These are phyloP conservation scores for Enteromius unitaeniatus DNA, from an alignment of 2,797 vertebrate species.

Conservation along the genomic window DNA sequence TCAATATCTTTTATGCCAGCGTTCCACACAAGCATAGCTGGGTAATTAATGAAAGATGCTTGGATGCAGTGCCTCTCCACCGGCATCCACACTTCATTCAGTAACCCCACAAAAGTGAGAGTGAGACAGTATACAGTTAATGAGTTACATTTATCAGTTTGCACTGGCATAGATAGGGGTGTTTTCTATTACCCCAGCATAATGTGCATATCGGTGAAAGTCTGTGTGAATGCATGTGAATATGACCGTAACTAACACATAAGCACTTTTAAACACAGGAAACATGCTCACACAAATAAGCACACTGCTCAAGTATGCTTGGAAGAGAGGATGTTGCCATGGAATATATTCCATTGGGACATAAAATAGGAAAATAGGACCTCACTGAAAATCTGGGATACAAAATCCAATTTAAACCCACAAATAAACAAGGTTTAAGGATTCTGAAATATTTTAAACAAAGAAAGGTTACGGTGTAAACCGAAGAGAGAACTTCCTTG, in stretches of 20 bases:
- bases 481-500: background rate
- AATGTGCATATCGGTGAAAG: background rate
- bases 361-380: background rate
- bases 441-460: no score
- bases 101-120: slow-evolving; percentile 4
- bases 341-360: slow-evolving; percentile 12
- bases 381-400: background rate
- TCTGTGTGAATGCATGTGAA: slow-evolving; percentile 24
- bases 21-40: slow-evolving; percentile 35
- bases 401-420: background rate
- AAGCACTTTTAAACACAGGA: slow-evolving; percentile 20
- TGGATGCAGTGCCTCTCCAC: slow-evolving; percentile 26
- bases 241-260: background rate
- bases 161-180: background rate
- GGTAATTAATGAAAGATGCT: slow-evolving; percentile 49
- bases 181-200: slow-evolving; percentile 15
- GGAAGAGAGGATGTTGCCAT: slow-evolving; percentile 20
- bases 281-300: slow-evolving; percentile 28
- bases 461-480: background rate
- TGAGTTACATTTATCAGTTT: slow-evolving; percentile 19
- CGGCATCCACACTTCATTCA: slow-evolving; percentile 34
- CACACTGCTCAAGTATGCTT: slow-evolving; percentile 12
- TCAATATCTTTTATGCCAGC: slow-evolving; percentile 49
- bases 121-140: background rate
- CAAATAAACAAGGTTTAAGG: background rate